A percentile compares a stretch with the other conserved stretches of the same genome.
phyloP scores from a whole-genome alignment of 2,113 vertebrate genomes.

The Mobula hypostoma region DNA sequence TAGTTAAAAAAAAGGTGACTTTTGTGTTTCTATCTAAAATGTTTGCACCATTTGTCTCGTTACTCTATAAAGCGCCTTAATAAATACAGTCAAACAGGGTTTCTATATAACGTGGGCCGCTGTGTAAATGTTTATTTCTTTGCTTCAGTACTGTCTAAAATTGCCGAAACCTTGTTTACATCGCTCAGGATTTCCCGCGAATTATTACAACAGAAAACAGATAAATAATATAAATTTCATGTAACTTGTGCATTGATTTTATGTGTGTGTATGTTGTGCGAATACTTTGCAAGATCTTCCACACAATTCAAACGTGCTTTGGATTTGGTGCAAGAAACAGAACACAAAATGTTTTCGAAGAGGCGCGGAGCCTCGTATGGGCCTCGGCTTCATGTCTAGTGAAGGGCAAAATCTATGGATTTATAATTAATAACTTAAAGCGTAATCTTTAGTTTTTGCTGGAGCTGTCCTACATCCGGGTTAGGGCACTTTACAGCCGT shows the following conservation, averaged over 20 bases:
- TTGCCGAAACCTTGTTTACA: neutral
- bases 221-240: neutral
- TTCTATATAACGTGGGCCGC: constrained; percentile 6
- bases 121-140: constrained; percentile 28
- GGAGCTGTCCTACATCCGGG: neutral
- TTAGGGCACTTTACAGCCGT: neutral
- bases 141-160: neutral
- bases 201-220: neutral
- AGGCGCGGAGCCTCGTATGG: neutral
- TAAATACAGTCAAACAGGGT: constrained; percentile 35
- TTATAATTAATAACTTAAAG: too few species aligned
- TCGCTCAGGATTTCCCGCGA: neutral
- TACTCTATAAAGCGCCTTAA: constrained; percentile 34
- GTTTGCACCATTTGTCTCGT: constrained; percentile 11
- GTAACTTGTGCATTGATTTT: neutral
- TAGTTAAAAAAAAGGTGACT: constrained; percentile 19
- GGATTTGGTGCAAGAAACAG: neutral
- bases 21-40: constrained; percentile 28
- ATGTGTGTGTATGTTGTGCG: neutral
- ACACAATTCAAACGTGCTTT: neutral
- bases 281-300: neutral
- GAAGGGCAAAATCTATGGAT: neutral
- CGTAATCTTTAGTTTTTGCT: neutral
- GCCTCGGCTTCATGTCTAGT: neutral
- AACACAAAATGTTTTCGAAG: neutral